phyloP scores from a whole-genome alignment of 2,113 vertebrate species.

The Ramphastos sulfuratus region DNA sequence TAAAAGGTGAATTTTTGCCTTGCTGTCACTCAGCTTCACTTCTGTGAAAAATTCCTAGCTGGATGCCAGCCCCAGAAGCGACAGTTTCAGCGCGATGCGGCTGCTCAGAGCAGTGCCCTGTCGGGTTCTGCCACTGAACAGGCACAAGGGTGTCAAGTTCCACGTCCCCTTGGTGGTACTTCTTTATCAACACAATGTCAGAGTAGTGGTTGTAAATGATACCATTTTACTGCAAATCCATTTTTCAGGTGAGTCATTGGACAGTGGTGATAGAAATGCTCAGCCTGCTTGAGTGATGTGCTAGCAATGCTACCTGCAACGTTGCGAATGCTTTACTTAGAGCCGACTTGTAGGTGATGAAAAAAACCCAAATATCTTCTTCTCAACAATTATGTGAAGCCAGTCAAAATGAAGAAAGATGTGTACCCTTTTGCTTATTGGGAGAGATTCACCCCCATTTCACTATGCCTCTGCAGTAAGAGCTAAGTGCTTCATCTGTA shows the following conservation, averaged over 20 bases:
- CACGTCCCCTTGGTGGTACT: neutral
- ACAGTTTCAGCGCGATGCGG: constrained; percentile 56
- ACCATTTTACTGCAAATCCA: neutral
- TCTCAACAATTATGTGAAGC: neutral
- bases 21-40: constrained; percentile 58
- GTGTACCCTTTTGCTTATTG: neutral
- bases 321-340: neutral
- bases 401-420: neutral
- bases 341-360: neutral
- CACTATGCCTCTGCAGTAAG: neutral
- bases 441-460: neutral
- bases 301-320: neutral
- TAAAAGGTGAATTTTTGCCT: constrained; percentile 72
- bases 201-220: constrained; percentile 43
- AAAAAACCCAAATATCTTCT: neutral
- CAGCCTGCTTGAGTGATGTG: neutral
- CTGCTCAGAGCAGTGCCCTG: constrained; percentile 13
- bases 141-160: constrained; percentile 59
- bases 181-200: constrained; percentile 49
- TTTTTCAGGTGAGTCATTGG: neutral
- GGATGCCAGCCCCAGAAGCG: constrained; percentile 59
- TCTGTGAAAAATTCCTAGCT: constrained; percentile 61
- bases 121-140: constrained; percentile 48
- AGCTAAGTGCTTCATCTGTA: neutral
- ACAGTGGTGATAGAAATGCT: neutral